These are phyloP conservation scores for Stenchaetothrips biformis DNA, from an alignment of 2,888 invertebrate genomes.

Conservation along the genomic window DNA sequence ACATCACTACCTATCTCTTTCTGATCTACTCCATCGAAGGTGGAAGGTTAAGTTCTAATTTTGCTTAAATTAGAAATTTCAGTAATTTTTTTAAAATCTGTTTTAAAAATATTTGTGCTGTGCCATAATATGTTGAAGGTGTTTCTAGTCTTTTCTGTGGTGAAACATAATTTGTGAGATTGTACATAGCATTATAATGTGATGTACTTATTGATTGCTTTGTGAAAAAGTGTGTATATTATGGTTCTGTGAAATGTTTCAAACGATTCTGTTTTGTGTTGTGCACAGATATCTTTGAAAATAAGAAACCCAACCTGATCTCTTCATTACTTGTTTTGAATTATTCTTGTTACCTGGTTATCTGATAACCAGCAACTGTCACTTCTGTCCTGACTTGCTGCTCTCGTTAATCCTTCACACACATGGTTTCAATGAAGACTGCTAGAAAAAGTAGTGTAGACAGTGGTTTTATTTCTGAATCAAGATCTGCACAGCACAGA, in stretches of 20 bases:
- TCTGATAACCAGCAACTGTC: too few relatives aligned
- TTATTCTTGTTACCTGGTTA: too few relatives aligned
- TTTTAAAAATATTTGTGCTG: constrained; percentile 1
- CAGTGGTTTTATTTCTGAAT: background rate
- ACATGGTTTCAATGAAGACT: background rate
- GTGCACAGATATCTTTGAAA: background rate
- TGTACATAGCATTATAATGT: background rate
- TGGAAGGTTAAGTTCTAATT: background rate
- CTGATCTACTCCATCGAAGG: background rate
- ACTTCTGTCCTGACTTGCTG: too few relatives aligned
- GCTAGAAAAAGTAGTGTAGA: background rate
- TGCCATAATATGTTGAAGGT: constrained; percentile 10
- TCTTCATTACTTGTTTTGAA: background rate
- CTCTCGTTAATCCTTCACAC: too few relatives aligned
- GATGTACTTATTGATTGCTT: constrained; percentile 9
- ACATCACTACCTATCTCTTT: background rate
- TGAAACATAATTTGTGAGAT: background rate
- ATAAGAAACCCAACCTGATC: background rate
- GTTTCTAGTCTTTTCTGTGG: constrained; percentile 9
- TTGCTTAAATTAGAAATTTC: background rate
- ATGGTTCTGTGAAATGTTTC: background rate
- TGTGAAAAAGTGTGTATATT: background rate
- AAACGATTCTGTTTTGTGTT: background rate
- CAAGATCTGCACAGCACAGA: background rate
- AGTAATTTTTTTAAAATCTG: background rate